Conservation (phyloP, 2,888 invertebrate genomes). For the Leptothorax acervorum region DNA sequence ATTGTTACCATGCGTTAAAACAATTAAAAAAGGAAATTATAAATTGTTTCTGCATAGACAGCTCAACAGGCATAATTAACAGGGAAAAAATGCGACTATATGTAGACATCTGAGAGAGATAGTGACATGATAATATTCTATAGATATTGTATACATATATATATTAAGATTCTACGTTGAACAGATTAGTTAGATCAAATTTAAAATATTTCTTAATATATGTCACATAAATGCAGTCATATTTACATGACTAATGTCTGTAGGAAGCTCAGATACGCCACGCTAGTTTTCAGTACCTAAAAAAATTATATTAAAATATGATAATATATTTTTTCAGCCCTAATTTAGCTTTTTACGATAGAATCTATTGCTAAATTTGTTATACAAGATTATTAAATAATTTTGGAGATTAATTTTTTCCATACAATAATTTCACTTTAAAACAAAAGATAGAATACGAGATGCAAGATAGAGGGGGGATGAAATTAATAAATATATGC, state of each 20-base stretch:
- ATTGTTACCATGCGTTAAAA: not conserved
- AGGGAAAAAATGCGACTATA: not conserved
- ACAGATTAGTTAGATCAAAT: not conserved
- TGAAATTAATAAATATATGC: not conserved
- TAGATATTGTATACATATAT: not conserved
- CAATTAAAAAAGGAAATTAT: not conserved
- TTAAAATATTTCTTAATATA: not conserved
- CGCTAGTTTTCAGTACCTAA: conserved; percentile 72
- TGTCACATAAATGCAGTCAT: not conserved
- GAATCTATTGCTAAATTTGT: not conserved
- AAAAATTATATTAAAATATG: conserved; percentile 15
- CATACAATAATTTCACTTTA: not conserved
- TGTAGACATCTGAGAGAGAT: not conserved
- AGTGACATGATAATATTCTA: not conserved
- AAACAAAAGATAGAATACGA: not conserved
- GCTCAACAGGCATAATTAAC: not conserved
- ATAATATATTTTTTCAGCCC: not conserved
- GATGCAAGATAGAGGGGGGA: not conserved
- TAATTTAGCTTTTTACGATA: not conserved
- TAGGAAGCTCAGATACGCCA: conserved; percentile 73
- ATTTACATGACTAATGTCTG: conserved; percentile 62
- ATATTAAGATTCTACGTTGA: not conserved
- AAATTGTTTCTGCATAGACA: not conserved
- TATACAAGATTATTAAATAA: not conserved
- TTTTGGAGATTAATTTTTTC: not conserved